Evolutionary conservation across 2,113 vertebrate genomes (phyloP), one percentile per base, ranked within the genome.

Genomic region (Pseudopodoces humilis): DNA sequence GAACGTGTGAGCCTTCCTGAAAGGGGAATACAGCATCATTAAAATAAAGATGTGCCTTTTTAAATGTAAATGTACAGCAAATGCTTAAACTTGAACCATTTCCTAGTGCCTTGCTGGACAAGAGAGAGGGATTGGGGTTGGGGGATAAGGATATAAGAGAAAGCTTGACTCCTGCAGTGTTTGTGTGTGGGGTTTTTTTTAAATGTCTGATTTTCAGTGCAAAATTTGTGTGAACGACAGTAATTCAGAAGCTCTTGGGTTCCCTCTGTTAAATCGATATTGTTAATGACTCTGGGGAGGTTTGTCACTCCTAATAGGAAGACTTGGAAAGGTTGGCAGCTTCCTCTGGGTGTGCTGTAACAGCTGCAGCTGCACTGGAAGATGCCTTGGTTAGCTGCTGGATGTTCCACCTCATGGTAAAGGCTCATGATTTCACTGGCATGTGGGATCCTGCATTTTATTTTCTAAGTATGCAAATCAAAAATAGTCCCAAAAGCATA

Each of bases 61-160:
- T 31, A 97, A 97, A 97, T 97, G 95, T 97, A 97, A 95, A 95
- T 95, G 94, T 98, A 96, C 95, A 98, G 96, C 97, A 97, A 97
- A 98, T 98, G 94, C 97, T 97, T 97, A 98, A 98, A 99, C 98
- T 98, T 99, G 98, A 99, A 99, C 97, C 96, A 98, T 98, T 98
- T 98, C 95, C 97, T 98, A 98, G 99, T 99, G 99, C 99, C 99
- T 99, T 99, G 98, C 97, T 97, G 96, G 97, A 98, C 95, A 98
- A 92, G 94, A 93, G 72, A 92, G 72, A 86, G 69, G 75, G 83
- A 68, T 75, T 63, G 31, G 75, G 72, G 37, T 13, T 82, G 80
- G 70, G 88, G 72, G 47, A 17, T 16, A 16, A 86, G 82, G 64
- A 23, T 52, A 16, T 55, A 62, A 83, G 12, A 75, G 94, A 88